A percentile compares a stretch with the other conserved stretches of the same genome.
phyloP scores from a whole-genome alignment of 2,888 invertebrate species.

The Acleris sparsana region DNA sequence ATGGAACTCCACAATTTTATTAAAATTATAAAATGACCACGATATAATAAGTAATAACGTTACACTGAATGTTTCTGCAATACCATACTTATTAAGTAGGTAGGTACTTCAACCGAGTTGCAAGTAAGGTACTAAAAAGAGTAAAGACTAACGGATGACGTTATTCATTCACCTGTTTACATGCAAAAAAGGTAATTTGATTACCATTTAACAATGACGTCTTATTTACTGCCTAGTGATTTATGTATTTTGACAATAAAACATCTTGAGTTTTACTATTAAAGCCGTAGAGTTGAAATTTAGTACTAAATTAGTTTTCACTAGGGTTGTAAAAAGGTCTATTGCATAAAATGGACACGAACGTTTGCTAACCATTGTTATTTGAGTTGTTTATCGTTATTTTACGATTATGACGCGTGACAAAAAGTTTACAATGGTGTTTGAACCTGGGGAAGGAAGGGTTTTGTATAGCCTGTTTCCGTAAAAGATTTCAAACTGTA shows the following conservation, averaged over 20 bases:
- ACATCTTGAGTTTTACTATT: neutral
- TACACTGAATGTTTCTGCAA: too few species aligned
- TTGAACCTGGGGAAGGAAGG: neutral
- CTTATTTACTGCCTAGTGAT: conserved; percentile 54
- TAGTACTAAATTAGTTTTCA: neutral
- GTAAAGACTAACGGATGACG: conserved; percentile 31
- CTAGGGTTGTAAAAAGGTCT: conserved; percentile 21
- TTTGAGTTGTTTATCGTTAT: conserved; percentile 29
- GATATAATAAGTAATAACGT: too few species aligned
- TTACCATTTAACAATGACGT: conserved; percentile 49
- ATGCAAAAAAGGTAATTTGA: conserved; percentile 61
- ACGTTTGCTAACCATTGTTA: conserved; percentile 33
- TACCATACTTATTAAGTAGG: too few species aligned
- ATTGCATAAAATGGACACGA: conserved; percentile 37
- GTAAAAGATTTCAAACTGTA: too few species aligned
- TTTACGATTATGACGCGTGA: conserved; percentile 22
- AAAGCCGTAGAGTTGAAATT: neutral
- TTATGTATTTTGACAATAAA: conserved; percentile 14
- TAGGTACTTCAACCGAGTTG: neutral
- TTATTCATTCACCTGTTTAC: conserved; percentile 57
- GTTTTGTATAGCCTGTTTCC: neutral
- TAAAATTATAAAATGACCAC: too few species aligned
- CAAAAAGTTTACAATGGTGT: conserved; percentile 17
- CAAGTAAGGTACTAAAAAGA: conserved; percentile 9
- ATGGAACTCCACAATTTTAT: too few species aligned